Evolutionary conservation across 2,113 vertebrate species (phyloP).

Genomic region (Tonatia bakeri): DNA sequence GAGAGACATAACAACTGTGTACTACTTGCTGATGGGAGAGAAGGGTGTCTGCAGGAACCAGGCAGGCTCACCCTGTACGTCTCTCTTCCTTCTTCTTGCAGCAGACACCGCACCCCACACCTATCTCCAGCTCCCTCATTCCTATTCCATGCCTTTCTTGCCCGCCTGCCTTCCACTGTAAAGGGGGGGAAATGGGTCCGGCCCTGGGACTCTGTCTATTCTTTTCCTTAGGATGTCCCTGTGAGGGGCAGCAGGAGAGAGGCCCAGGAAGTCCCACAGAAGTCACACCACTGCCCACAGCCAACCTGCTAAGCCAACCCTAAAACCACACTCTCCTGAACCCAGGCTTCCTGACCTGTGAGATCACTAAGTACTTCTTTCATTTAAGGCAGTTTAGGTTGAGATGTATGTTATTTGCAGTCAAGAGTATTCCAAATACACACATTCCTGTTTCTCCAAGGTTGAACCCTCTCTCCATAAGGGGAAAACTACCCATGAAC

Average conservation of each 20-base stretch:
- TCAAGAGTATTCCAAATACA: not conserved
- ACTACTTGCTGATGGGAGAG: not conserved
- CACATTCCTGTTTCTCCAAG: not conserved
- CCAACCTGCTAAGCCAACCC: not conserved
- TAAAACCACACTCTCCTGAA: not conserved
- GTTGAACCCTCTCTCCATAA: not conserved
- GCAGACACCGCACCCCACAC: not conserved
- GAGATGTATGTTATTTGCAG: not conserved
- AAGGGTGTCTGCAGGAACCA: not conserved
- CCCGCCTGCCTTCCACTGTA: not conserved
- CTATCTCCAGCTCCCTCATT: not conserved
- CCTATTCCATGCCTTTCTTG: not conserved
- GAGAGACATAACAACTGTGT: not conserved
- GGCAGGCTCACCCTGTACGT: too few relatives aligned
- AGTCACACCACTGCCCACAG: not conserved
- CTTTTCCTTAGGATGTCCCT: not conserved
- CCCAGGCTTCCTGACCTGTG: not conserved
- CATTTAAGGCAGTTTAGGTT: not conserved
- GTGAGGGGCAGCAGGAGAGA: not conserved
- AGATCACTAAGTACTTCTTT: not conserved
- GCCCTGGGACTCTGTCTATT: not conserved
- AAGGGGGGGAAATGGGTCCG: not conserved
- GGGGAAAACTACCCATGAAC: not conserved
- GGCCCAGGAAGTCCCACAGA: not conserved
- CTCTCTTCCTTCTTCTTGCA: not conserved